Evolutionary conservation across 2,888 invertebrate species (phyloP).

Genomic region (Rhagium mordax): DNA sequence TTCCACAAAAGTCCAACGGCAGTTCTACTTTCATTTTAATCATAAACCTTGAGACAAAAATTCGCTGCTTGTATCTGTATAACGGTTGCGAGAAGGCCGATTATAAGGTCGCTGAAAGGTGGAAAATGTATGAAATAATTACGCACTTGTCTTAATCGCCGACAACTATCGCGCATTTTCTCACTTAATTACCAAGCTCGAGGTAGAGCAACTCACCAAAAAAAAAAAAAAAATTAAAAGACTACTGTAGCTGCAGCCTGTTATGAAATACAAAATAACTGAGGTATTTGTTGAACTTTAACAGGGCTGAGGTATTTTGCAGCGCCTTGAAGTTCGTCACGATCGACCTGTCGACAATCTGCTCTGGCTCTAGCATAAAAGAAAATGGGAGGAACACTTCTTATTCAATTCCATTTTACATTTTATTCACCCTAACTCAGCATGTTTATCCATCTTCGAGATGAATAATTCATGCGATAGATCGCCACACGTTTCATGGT

Average conservation of each 20-base stretch:
- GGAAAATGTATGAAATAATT: slow-evolving; percentile 58
- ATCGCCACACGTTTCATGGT: not conserved
- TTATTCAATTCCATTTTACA: not conserved
- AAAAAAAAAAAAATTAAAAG: too few species aligned
- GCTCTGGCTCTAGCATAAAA: slow-evolving; percentile 3
- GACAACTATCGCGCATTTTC: slow-evolving; percentile 48
- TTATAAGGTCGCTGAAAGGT: slow-evolving; percentile 60
- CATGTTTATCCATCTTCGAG: not conserved
- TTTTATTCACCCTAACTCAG: not conserved
- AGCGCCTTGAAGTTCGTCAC: slow-evolving; percentile 22
- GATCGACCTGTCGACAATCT: slow-evolving; percentile 19
- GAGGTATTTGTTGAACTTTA: slow-evolving; percentile 16
- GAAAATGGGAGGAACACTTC: slow-evolving; percentile 5
- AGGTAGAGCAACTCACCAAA: not conserved
- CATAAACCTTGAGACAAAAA: slow-evolving; percentile 61
- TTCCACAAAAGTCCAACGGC: slow-evolving; percentile 53
- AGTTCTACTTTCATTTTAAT: slow-evolving; percentile 60
- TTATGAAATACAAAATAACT: not conserved
- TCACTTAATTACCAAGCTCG: slow-evolving; percentile 6
- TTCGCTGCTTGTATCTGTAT: slow-evolving; percentile 55
- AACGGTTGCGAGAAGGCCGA: slow-evolving; percentile 58
- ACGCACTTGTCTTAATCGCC: slow-evolving; percentile 46
- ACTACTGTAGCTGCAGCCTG: not conserved
- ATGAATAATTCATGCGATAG: not conserved
- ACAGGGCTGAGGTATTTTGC: slow-evolving; percentile 19